Evolutionary conservation across 2,113 vertebrate species (phyloP), one percentile per base, ranked within the genome.

Genomic region (Phoenicopterus ruber): DNA sequence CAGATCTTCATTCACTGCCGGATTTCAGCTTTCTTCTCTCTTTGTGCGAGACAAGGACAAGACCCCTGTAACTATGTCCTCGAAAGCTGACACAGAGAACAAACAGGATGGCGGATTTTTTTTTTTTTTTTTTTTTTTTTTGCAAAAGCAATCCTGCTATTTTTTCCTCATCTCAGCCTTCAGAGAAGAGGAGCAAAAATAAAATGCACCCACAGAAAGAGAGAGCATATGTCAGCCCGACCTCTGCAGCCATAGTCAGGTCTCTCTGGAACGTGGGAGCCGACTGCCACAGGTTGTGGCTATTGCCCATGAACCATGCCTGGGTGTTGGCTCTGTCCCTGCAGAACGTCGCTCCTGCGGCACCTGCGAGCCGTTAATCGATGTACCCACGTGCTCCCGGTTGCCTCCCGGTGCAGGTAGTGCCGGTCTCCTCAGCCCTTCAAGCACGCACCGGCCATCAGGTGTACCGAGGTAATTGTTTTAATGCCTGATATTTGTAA

Each of bases 261-360:
- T 54, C 69, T 44, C 42, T 22, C 50, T 70, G 67, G 9, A 46
- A 36, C 1, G 1, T 12, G 17, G 73, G 77, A 38, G 40, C 6
- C 25, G 54, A 7, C 4, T 46, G 52, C 29, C 11, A 9, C 32
- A 24, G 17, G 49, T 36, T 40, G 21, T 65, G 78, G 47, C 57
- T 10, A 15, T 3, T 69, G 28, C 18, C 21, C n/a, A 31, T 2
- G 1, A 36, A 86, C 18, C 0, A 0, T 38, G 32, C 16, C 40
- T 2, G 26, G 46, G 20, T 36, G 13, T 90, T 57, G 70, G 58
- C 73, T 66, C 55, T 54, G 19, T 38, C 59, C 73, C 32, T 66
- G 32, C 8, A 86, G 62, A 47, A 62, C 49, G 73, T 47, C 63
- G 54, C 34, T 73, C 62, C 63, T 67, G n/a, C 29, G 66, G 21